Evolutionary conservation across 2,888 invertebrate genomes (phyloP).

Genomic region (Boloria euphrosyne): DNA sequence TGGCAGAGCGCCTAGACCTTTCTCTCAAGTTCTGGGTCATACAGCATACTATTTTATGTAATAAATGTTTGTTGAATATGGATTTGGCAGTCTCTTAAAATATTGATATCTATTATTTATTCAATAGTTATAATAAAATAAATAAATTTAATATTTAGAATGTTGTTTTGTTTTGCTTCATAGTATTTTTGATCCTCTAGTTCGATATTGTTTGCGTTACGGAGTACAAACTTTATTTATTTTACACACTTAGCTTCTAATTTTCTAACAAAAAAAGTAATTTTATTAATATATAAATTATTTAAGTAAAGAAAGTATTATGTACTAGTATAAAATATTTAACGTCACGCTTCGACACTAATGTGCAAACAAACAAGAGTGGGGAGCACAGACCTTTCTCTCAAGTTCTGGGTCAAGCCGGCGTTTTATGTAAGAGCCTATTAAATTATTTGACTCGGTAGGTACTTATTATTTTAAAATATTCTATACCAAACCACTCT

Average conservation of each 20-base stretch:
- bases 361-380: constrained; percentile 22
- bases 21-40: constrained; percentile 80
- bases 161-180: too few species aligned
- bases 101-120: background rate
- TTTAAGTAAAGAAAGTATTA: constrained; percentile 2
- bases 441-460: constrained; percentile 6
- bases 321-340: constrained; percentile 13
- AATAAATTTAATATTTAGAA: too few species aligned
- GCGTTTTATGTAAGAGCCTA: constrained; percentile 57
- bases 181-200: too few species aligned
- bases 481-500: background rate
- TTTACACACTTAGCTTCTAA: background rate
- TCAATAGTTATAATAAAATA: too few species aligned
- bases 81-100: constrained; percentile 9
- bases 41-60: constrained; percentile 54
- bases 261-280: background rate
- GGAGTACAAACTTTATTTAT: background rate
- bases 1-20: constrained; percentile 19
- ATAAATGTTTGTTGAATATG: constrained; percentile 37
- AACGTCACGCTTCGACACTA: constrained; percentile 7
- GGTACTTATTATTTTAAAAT: constrained; percentile 11
- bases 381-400: constrained; percentile 72
- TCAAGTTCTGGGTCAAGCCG: constrained; percentile 75
- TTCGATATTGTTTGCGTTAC: too few species aligned
- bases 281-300: background rate